Evolutionary conservation across 2,888 invertebrate species (phyloP), one percentile per base, ranked within the genome.

Genomic region (Resseliella maxima): DNA sequence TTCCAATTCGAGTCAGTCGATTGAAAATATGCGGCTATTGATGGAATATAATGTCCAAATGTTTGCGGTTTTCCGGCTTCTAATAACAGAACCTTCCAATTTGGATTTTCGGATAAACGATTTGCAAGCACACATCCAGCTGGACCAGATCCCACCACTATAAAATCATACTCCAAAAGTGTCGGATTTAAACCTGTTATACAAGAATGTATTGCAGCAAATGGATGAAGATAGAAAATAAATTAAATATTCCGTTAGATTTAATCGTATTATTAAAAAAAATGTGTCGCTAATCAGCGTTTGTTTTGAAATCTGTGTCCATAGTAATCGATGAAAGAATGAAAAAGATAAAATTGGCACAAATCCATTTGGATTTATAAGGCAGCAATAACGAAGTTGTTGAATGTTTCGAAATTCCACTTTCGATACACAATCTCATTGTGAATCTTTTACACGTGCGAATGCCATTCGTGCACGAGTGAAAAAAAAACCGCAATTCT

Each of bases 131-230:
- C 91, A 87, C 91, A 89, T 83, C 96, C 96, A 89, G 97, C 96
- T 6, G 97, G 96, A 41, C 97, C 97, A 0, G 94, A 95, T 5
- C 97, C 97, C 18, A 97, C 94, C 83, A 96, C 24, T 0, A 83
- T 38, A 24, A 86, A 86, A 27, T 86, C 86, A 27, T 86, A 86
- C 72, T 86, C 59, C 41, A 38, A 38, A 2, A 86, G 41, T 41
- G 86, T 38, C 41, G 86, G 86, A 36, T 64, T 86, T 27, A 24
- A 35, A 64, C 59, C 86, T 86, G 64, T 24, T 1, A 64, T 18
- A 36, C 59, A 27, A 59, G 12, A n/a, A 27, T 24, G 35, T 5
- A 59, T 24, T 59, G 81, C 12, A 36, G 8, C 8, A 36, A 35
- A 81, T 35, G 6, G 12, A 18, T 18, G 46, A 15, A 50, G 8